Conservation (phyloP, 2,888 invertebrate species). For the Helleia helle region DNA sequence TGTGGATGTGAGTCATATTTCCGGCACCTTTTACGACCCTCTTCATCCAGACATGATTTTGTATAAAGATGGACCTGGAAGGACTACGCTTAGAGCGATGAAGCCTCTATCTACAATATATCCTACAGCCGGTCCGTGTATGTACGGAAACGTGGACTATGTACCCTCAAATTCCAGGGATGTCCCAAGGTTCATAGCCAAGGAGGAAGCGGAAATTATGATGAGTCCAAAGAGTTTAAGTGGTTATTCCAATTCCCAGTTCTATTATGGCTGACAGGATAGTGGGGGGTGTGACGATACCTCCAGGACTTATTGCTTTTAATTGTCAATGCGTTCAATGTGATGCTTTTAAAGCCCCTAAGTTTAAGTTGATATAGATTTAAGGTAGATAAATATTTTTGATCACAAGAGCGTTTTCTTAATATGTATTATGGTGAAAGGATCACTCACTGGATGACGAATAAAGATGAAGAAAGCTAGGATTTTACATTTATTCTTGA, state of each 20-base stretch:
- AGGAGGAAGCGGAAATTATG: conserved; percentile 41
- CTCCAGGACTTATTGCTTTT: conserved; percentile 48
- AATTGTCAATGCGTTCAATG: conserved; percentile 14
- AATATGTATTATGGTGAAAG: too few species aligned
- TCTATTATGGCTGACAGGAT: conserved; percentile 57
- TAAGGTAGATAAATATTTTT: too few species aligned
- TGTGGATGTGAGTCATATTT: conserved; percentile 57
- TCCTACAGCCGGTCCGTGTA: conserved; percentile 51
- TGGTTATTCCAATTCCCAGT: conserved; percentile 50
- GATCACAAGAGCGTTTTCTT: too few species aligned
- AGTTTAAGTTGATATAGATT: not conserved
- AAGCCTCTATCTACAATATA: conserved; percentile 60
- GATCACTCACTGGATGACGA: too few species aligned
- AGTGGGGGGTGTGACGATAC: conserved; percentile 26
- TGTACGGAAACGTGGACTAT: conserved; percentile 59
- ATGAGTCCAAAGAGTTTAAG: conserved; percentile 60
- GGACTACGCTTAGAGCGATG: conserved; percentile 57
- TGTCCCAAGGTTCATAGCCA: conserved; percentile 36
- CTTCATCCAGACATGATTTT: conserved; percentile 64
- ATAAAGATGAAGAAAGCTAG: too few species aligned
- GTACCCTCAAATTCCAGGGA: conserved; percentile 41
- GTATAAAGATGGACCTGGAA: conserved; percentile 52
- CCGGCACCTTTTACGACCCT: conserved; percentile 62
- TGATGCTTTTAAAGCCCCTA: conserved; percentile 9
- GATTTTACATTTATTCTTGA: too few species aligned